A percentile compares a stretch with the other conserved stretches of the same genome.
phyloP scores from a whole-genome alignment of 2,797 vertebrate genomes.

The Pseudomugil gertrudae region DNA sequence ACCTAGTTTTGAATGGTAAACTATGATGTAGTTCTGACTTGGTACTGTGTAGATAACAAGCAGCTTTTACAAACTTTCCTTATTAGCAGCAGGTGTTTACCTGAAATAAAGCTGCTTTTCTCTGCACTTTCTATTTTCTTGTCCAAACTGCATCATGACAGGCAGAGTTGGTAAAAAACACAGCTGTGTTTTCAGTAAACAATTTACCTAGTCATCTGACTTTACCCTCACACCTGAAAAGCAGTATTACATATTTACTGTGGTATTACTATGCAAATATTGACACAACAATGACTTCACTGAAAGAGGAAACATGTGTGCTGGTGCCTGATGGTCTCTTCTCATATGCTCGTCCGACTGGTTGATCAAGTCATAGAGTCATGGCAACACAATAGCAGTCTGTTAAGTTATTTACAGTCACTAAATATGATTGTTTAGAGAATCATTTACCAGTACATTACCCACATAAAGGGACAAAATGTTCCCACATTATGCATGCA shows the following conservation, averaged over 20 bases:
- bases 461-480: not conserved
- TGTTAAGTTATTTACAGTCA: slow-evolving; percentile 46
- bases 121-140: slow-evolving; percentile 50
- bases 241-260: slow-evolving; percentile 65
- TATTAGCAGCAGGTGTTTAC: slow-evolving; percentile 59
- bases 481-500: not conserved
- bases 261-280: slow-evolving; percentile 80
- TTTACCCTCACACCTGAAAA: slow-evolving; percentile 30
- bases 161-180: slow-evolving; percentile 47
- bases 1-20: slow-evolving; percentile 8
- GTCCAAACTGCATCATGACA: slow-evolving; percentile 46
- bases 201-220: slow-evolving; percentile 31
- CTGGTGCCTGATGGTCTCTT: slow-evolving; percentile 47
- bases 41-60: slow-evolving; percentile 12
- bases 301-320: slow-evolving; percentile 79
- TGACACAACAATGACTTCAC: slow-evolving; percentile 78
- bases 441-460: slow-evolving; percentile 38
- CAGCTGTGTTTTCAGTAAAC: slow-evolving; percentile 72
- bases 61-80: slow-evolving; percentile 11
- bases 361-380: slow-evolving; percentile 60
- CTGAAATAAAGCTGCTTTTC: slow-evolving; percentile 38
- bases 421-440: slow-evolving; percentile 16
- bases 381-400: slow-evolving; percentile 56
- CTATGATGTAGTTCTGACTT: slow-evolving; percentile 12
- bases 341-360: slow-evolving; percentile 72